phyloP scores from a whole-genome alignment of 2,797 vertebrate genomes.

The Psittacula echo region DNA sequence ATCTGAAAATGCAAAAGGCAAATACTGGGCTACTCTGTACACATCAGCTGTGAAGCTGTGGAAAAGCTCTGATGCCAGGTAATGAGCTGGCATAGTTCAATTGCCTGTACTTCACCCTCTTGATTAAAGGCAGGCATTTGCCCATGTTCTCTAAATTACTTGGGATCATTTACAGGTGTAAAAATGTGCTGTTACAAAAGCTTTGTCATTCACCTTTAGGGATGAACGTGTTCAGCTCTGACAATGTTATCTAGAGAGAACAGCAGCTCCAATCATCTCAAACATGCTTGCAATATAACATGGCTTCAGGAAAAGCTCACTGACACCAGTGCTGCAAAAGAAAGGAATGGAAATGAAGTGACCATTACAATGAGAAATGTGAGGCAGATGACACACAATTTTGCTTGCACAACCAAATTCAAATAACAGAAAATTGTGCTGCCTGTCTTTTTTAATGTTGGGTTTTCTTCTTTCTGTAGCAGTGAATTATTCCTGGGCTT shows the following conservation, averaged over 20 bases:
- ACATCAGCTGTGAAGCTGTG: neutral
- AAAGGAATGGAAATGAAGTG: slow-evolving; percentile 10
- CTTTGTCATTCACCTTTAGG: slow-evolving; percentile 44
- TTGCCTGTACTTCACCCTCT: neutral
- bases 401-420: slow-evolving; percentile 13
- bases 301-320: neutral
- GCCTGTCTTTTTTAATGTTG: neutral
- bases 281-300: slow-evolving; percentile 20
- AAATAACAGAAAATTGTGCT: neutral
- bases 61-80: neutral
- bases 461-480: neutral
- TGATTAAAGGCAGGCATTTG: slow-evolving; percentile 1
- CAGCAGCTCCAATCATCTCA: slow-evolving; percentile 45
- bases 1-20: neutral
- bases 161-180: slow-evolving; percentile 41
- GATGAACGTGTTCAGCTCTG: slow-evolving; percentile 6
- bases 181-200: slow-evolving; percentile 47
- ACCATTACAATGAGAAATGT: neutral
- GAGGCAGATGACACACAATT: slow-evolving; percentile 8
- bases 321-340: neutral
- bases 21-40: neutral
- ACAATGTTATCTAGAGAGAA: slow-evolving; percentile 68
- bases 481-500: neutral
- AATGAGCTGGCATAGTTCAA: neutral
- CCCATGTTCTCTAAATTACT: slow-evolving; percentile 34